These are phyloP conservation scores for Mionectes macconnelli DNA, from an alignment of 2,113 vertebrate species.

Conservation along the genomic window DNA sequence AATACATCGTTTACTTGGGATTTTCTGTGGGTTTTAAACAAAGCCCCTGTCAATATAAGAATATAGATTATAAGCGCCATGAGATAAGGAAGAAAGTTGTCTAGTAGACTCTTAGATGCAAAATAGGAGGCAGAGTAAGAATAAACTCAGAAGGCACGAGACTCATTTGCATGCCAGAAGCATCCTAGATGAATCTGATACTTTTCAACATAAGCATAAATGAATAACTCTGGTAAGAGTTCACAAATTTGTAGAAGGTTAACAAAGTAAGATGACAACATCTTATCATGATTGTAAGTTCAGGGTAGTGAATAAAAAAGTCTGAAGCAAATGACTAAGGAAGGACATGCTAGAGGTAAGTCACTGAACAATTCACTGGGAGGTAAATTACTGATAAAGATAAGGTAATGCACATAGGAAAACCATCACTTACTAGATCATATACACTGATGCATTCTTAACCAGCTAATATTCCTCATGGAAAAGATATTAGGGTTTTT, in stretches of 20 bases:
- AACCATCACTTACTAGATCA: background rate
- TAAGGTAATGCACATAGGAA: background rate
- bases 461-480: background rate
- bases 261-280: background rate
- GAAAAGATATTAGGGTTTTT: background rate
- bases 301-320: background rate
- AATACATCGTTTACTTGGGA: background rate
- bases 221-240: background rate
- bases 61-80: background rate
- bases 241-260: background rate
- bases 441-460: background rate
- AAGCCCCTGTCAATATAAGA: background rate
- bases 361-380: background rate
- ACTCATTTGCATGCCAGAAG: background rate
- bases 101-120: background rate
- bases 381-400: background rate
- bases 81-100: background rate
- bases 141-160: background rate
- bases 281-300: background rate
- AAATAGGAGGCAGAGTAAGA: background rate
- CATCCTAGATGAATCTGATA: background rate
- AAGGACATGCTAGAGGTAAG: background rate
- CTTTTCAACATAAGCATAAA: background rate
- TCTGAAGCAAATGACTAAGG: background rate
- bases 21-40: background rate